Conservation (phyloP, 2,888 invertebrate genomes). For the Caenorhabditis afra region DNA sequence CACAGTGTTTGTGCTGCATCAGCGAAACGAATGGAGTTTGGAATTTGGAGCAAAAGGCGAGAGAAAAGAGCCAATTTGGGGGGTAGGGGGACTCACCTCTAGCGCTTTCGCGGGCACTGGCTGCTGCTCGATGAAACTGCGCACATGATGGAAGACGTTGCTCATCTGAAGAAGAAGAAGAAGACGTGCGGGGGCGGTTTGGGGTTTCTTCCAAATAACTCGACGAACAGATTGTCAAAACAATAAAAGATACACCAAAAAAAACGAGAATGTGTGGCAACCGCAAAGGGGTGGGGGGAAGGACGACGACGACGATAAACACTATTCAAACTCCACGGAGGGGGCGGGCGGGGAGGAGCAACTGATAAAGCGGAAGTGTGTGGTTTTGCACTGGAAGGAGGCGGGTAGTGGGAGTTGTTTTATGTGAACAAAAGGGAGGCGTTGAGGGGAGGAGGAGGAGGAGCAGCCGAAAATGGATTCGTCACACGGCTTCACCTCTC, state of each 20-base stretch:
- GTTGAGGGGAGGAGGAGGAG: not conserved
- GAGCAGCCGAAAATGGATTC: not conserved
- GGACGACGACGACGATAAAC: constrained; percentile 28
- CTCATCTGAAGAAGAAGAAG: constrained; percentile 26
- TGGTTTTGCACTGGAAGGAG: constrained; percentile 11
- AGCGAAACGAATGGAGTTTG: too few relatives aligned
- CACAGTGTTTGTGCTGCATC: not conserved
- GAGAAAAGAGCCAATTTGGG: too few relatives aligned
- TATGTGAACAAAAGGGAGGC: constrained; percentile 19
- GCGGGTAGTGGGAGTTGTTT: constrained; percentile 17
- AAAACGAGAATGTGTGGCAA: constrained; percentile 13
- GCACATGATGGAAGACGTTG: constrained; percentile 52
- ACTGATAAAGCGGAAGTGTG: constrained; percentile 58
- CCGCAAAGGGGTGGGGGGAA: constrained; percentile 6
- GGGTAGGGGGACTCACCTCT: constrained; percentile 46
- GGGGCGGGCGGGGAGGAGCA: constrained; percentile 5
- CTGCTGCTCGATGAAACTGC: constrained; percentile 53
- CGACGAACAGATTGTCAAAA: too few relatives aligned
- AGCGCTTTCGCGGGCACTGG: constrained; percentile 39
- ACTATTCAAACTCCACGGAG: constrained; percentile 3
- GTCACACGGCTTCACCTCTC: too few relatives aligned
- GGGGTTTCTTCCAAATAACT: too few relatives aligned
- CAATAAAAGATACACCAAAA: constrained; percentile 13
- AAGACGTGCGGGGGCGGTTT: too few relatives aligned
- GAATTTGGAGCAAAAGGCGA: too few relatives aligned